phyloP scores from a whole-genome alignment of 2,113 vertebrate species.

The Crypturellus undulatus region DNA sequence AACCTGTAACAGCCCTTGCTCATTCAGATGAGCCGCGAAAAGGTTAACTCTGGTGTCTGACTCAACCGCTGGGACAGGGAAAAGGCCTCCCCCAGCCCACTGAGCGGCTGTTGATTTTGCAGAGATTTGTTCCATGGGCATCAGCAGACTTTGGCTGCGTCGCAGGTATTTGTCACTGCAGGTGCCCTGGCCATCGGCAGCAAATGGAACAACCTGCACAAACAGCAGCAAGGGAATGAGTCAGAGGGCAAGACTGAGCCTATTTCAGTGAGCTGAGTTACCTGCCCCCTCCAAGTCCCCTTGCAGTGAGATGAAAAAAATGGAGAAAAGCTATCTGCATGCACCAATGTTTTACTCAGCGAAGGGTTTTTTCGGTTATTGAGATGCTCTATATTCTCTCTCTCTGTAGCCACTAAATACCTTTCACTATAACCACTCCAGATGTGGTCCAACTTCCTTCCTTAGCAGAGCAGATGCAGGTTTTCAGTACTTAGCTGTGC shows the following conservation, averaged over 20 bases:
- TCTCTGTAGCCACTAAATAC: slow-evolving; percentile 24
- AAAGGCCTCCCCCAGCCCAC: neutral
- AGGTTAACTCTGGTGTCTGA: neutral
- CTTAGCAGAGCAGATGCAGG: slow-evolving; percentile 43
- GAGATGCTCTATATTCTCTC: neutral
- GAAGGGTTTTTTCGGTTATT: neutral
- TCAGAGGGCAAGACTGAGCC: neutral
- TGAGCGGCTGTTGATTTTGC: neutral
- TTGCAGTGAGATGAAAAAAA: neutral
- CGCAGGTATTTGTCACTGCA: neutral
- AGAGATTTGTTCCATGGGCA: neutral
- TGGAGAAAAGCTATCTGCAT: neutral
- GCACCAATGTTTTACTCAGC: neutral
- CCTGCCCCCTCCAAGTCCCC: neutral
- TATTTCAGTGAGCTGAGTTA: neutral
- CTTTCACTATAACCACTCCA: slow-evolving; percentile 48
- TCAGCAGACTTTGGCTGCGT: neutral
- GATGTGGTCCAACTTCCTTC: slow-evolving; percentile 63
- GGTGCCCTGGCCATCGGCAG: rapidly evolving
- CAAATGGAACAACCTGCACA: neutral
- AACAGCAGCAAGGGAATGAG: neutral
- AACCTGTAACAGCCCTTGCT: neutral
- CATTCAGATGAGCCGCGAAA: neutral
- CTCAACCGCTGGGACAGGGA: slow-evolving; percentile 6
- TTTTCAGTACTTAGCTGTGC: neutral